Evolutionary conservation across 2,113 vertebrate species (phyloP).

Genomic region (Lasiurus borealis): DNA sequence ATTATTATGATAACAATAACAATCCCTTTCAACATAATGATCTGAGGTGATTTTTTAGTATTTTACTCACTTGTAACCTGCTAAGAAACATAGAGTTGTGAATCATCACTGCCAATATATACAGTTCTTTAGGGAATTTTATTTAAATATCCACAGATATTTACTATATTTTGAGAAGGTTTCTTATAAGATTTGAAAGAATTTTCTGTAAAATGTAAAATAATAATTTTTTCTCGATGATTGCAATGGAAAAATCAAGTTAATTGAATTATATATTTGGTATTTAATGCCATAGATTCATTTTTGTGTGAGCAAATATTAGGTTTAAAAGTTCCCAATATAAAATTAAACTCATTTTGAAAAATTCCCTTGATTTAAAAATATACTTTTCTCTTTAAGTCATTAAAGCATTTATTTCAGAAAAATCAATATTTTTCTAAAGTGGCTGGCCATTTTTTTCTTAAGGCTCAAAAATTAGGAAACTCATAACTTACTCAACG

Average conservation of each 20-base stretch:
- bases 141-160: background rate
- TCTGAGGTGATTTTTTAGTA: conserved; percentile 36
- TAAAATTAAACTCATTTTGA: background rate
- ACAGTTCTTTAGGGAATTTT: conserved; percentile 38
- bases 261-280: background rate
- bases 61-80: background rate
- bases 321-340: background rate
- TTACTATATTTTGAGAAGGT: conserved; percentile 10
- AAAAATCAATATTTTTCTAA: conserved; percentile 35
- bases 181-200: conserved; percentile 41
- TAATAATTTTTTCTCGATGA: conserved; percentile 34
- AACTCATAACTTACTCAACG: background rate
- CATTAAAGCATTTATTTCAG: background rate
- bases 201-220: conserved; percentile 50
- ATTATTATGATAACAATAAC: background rate
- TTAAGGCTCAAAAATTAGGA: conserved; percentile 17
- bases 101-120: background rate
- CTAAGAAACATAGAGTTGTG: background rate
- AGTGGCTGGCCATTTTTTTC: background rate
- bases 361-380: conserved; percentile 45
- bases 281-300: conserved; percentile 25
- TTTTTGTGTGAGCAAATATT: conserved; percentile 49
- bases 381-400: background rate
- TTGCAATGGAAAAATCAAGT: conserved; percentile 11
- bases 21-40: background rate